These are phyloP conservation scores for Lucilia sericata DNA, from an alignment of 1,140 invertebrate species.

Conservation along the genomic window DNA sequence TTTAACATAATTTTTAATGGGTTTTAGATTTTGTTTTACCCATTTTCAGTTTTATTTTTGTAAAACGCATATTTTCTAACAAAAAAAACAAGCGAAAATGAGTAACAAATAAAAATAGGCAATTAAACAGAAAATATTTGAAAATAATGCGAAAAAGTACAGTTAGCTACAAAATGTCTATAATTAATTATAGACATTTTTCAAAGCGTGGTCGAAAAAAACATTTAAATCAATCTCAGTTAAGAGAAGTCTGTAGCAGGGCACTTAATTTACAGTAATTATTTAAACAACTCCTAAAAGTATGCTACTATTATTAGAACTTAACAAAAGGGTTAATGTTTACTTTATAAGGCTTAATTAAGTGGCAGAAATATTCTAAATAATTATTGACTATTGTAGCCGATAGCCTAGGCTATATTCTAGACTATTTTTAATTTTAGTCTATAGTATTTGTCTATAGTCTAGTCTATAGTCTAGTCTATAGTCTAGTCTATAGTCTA, in stretches of 20 bases:
- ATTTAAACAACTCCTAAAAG: background rate
- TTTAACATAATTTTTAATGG: constrained; percentile 27
- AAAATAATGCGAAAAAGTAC: background rate
- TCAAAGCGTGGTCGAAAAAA: background rate
- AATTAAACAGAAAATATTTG: constrained; percentile 4
- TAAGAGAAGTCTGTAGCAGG: background rate
- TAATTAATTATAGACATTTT: constrained; percentile 25
- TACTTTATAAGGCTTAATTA: no score
- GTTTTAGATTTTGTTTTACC: background rate
- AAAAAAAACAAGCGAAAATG: background rate
- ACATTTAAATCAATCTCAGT: background rate
- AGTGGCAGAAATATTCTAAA: no score
- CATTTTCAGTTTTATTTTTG: background rate
- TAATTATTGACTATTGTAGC: no score
- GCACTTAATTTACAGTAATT: no score
- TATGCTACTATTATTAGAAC: background rate
- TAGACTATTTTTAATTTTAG: no score
- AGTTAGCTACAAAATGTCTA: background rate
- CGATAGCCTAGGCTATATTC: no score
- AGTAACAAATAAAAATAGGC: background rate
- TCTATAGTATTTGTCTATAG: no score
- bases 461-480: no score
- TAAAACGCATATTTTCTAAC: background rate
- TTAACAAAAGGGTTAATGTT: no score
- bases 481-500: no score